Evolutionary conservation across 1,140 invertebrate species (phyloP).

Genomic region (Drosophila hydei): DNA sequence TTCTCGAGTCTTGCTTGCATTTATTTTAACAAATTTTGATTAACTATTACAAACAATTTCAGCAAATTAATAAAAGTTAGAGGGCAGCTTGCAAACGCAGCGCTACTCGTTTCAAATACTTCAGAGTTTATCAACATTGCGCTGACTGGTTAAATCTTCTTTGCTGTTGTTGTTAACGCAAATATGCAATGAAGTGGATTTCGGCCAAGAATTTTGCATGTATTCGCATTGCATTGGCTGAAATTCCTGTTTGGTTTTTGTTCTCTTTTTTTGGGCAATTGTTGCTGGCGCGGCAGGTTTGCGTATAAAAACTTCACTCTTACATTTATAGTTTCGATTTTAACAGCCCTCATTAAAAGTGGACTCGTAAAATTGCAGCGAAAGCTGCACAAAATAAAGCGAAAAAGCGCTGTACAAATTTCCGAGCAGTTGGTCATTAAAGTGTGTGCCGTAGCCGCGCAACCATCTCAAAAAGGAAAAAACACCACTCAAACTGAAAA

Average conservation of each 20-base stretch:
- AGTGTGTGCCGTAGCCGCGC: constrained; percentile 8
- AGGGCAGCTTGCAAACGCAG: too few species aligned
- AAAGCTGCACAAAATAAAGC: constrained; percentile 1
- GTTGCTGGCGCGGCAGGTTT: constrained; percentile 30
- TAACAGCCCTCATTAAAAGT: constrained; percentile 47
- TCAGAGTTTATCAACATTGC: background rate
- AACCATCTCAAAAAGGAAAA: background rate
- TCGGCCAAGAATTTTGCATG: constrained; percentile 30
- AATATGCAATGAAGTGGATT: constrained; percentile 37
- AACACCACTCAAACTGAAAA: constrained; percentile 3
- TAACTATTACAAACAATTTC: too few species aligned
- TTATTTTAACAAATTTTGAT: too few species aligned
- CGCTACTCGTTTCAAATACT: too few species aligned
- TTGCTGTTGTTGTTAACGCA: constrained; percentile 9
- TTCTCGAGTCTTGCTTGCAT: too few species aligned
- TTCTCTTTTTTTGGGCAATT: constrained; percentile 6
- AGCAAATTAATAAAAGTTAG: too few species aligned
- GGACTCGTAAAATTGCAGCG: constrained; percentile 28
- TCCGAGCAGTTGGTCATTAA: constrained; percentile 30
- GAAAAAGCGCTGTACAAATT: constrained; percentile 31
- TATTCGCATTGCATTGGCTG: constrained; percentile 20
- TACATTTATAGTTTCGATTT: constrained; percentile 41
- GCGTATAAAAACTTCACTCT: constrained; percentile 23
- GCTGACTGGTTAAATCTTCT: background rate
- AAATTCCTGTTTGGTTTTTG: constrained; percentile 22